Base-by-base conservation (phyloP, 2,797 vertebrate species). In the Cyprinodon diabolis region DNA sequence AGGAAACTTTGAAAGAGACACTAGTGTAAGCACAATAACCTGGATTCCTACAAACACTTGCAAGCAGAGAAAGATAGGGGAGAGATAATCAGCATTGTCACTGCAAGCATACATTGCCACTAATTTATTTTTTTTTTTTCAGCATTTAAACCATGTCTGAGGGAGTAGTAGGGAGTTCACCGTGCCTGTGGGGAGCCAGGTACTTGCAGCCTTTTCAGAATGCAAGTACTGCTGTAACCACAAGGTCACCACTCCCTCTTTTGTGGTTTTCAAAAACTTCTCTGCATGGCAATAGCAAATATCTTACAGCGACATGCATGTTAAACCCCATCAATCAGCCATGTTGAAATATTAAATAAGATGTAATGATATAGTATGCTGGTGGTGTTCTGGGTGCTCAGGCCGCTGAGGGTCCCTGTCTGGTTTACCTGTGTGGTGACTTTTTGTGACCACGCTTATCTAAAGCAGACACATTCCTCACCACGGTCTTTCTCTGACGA, bases 401-500 rank as follows among this genome's bases (percentile, higher is more conserved):
- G 88, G 78, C 83, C 72, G 55, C 85, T 81, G 87, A 83, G 63
- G 71, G 88, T 75, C 84, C 75, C 76, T 77, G 87, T 77, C 75
- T 85, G 82, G 72, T 56, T 66, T 68, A 37, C 76, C 66, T 9
- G 74, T 83, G 84, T 66, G 90, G 91, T 89, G 82, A 83, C 62
- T 74, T 77, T 79, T 72, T 69, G 68, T 49, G 8, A 85, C 90
- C 83, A 17, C 80, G 63, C 83, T 89, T 80, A 85, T 93, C 91
- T 92, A 84, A 84, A 72, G 55, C 23, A 10, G 88, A 91, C 91
- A 85, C 92, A 84, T 43, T 78, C 65, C 85, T 90, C 86, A 90
- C 91, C 90, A 9, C 90, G 77, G 88, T 89, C 90, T 93, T 86
- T 88, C 84, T 68, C 54, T 78, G 76, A 83, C 84, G 78, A 88